Evolutionary conservation across 2,888 invertebrate species (phyloP), one percentile per base, ranked within the genome.

Genomic region (Hypena proboscidalis): DNA sequence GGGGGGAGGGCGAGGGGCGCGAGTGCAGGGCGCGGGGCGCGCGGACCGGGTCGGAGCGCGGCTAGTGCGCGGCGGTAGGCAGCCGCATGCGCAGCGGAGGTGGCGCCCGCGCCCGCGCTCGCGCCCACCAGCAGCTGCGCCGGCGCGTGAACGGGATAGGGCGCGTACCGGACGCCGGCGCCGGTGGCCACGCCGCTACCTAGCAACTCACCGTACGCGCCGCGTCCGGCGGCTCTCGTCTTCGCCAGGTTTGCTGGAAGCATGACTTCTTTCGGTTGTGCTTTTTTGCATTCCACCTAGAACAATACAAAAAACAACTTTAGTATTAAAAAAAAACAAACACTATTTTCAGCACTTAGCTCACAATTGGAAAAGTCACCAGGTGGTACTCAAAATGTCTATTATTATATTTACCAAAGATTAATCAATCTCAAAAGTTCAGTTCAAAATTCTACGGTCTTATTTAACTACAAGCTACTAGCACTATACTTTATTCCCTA

Each of bases 181-280:
- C 92, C 90, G 81, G 92, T 84, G 84, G 91, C 82, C 87, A 93
- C 91, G 84, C 92, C 92, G 90, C 94, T 93, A 92, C 95, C 95
- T 94, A 97, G 94, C 94, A 97, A 97, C 97, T 97, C 97, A 98
- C 97, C 97, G 95, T 97, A 98, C 93, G 97, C 96, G 92, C 97
- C 97, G 92, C 97, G 95, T 75, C 97, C 97, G 77, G 97, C 97
- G 86, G 97, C 97, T 88, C 97, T 95, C 92, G 97, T 97, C 94
- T 97, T 97, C 80, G 97, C 97, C 93, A 97, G 92, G 91, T 97
- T 97, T 73, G 97, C 96, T 77, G 99, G 99, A 83, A 99, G 95
- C 99, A 99, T 99, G 78, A 99, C 99, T 94, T 99, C 99, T 93
- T 99, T 99, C 62, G 99, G 99, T 92, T 99, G 99, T 82, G 99